Conservation (phyloP, 2,113 vertebrate species). For the Otis tarda region DNA sequence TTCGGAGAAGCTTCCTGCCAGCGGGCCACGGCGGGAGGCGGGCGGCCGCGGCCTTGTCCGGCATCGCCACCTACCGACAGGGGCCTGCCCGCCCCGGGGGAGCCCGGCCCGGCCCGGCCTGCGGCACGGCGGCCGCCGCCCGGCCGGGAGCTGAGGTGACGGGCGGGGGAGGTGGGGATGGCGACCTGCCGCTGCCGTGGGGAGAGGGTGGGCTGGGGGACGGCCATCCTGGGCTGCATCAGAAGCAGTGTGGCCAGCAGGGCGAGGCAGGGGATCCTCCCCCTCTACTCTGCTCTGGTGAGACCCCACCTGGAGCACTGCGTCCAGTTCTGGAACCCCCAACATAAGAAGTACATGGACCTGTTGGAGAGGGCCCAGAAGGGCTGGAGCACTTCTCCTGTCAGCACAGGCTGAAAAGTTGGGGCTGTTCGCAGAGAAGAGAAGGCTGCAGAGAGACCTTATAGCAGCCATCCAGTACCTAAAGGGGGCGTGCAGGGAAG, state of each 20-base stretch:
- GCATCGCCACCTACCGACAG: constrained; percentile 65
- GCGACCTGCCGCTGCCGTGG: no score
- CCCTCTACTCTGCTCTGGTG: no score
- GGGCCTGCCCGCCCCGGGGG: not conserved
- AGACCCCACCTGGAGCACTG: no score
- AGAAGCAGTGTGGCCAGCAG: no score
- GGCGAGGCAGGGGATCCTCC: no score
- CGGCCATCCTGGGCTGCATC: no score
- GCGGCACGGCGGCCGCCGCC: not conserved
- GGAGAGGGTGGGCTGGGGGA: no score
- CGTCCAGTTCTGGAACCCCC: no score
- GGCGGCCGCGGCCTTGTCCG: constrained; percentile 16
- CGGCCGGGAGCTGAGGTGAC: accelerated
- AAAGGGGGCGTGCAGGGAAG: not conserved
- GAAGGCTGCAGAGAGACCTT: not conserved
- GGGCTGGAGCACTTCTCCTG: no score
- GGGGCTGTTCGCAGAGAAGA: not conserved
- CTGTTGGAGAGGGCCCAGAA: no score
- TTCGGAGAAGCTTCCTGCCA: not conserved
- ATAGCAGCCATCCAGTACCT: no score
- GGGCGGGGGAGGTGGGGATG: not conserved
- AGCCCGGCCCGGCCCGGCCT: not conserved
- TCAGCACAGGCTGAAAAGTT: no score
- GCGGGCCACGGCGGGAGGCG: not conserved
- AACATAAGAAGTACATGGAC: not conserved